phyloP scores from a whole-genome alignment of 2,113 vertebrate genomes.

The Pelobates fuscus region DNA sequence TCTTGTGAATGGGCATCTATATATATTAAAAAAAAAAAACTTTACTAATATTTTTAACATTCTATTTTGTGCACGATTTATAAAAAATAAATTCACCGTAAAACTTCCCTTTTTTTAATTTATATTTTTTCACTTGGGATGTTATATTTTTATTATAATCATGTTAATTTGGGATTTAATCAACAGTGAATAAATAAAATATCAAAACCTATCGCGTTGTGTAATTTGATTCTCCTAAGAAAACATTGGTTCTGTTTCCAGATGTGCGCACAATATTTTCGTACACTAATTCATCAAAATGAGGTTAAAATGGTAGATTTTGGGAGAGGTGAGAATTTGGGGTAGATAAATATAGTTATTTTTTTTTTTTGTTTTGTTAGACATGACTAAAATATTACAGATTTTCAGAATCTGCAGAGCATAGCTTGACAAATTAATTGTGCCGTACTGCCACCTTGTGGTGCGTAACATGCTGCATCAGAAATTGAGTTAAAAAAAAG shows the following conservation, averaged over 20 bases:
- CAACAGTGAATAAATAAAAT: not conserved
- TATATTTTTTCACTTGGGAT: not conserved
- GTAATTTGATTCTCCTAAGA: not conserved
- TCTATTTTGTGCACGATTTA: not conserved
- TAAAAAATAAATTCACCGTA: not conserved
- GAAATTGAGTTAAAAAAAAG: too few species aligned
- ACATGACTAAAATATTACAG: too few species aligned
- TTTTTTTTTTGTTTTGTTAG: not conserved
- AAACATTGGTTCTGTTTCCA: slow-evolving; percentile 30
- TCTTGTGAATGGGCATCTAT: too few species aligned
- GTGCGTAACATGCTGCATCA: slow-evolving; percentile 21
- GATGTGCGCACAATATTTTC: slow-evolving; percentile 33
- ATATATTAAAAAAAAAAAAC: too few species aligned
- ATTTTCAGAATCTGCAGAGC: too few species aligned
- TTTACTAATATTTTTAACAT: too few species aligned
- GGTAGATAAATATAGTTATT: slow-evolving; percentile 31
- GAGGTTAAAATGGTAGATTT: slow-evolving; percentile 13
- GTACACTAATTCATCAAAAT: slow-evolving; percentile 25
- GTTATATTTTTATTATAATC: not conserved
- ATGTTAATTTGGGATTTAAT: not conserved
- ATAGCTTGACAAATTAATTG: slow-evolving; percentile 37
- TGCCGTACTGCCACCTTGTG: slow-evolving; percentile 73
- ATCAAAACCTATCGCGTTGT: not conserved
- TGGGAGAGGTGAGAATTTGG: slow-evolving; percentile 30
- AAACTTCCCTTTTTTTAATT: not conserved